These are phyloP conservation scores for Nomada flava DNA, from an alignment of 2,888 invertebrate species.

Conservation along the genomic window DNA sequence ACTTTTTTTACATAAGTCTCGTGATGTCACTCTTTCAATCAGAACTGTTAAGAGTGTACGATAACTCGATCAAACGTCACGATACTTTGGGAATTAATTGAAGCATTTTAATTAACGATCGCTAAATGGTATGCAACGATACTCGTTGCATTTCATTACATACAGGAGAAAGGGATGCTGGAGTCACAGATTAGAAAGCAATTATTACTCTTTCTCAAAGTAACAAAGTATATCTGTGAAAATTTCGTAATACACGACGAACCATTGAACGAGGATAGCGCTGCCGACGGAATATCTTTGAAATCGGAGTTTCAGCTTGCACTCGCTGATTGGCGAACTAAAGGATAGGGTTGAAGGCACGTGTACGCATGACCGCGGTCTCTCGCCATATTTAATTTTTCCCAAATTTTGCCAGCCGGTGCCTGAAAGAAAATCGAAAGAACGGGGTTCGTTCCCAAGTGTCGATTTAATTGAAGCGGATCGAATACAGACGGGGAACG, in stretches of 20 bases:
- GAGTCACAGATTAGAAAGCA: background rate
- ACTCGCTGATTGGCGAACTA: slow-evolving; percentile 60
- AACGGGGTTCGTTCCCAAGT: slow-evolving; percentile 9
- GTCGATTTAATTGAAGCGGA: background rate
- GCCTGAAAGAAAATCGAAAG: slow-evolving; percentile 58
- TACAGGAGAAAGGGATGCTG: background rate
- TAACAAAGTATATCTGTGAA: background rate
- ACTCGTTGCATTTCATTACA: no score
- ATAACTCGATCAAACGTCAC: slow-evolving; percentile 4
- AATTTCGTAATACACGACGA: background rate
- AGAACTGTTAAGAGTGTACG: background rate
- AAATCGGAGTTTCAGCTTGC: slow-evolving; percentile 11
- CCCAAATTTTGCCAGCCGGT: slow-evolving; percentile 73
- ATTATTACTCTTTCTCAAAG: background rate
- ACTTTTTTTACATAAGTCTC: background rate
- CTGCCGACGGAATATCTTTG: slow-evolving; percentile 36
- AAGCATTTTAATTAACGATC: slow-evolving; percentile 9
- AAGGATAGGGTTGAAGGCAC: slow-evolving; percentile 43
- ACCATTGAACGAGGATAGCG: slow-evolving; percentile 38
- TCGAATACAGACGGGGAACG: background rate
- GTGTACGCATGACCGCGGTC: slow-evolving; percentile 76
- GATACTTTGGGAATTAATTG: slow-evolving; percentile 20
- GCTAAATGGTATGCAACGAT: background rate
- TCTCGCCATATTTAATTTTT: slow-evolving; percentile 82
- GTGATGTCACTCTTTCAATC: background rate